These are phyloP conservation scores for Drosophila willistoni DNA, from an alignment of 1,140 invertebrate species.

Conservation along the genomic window DNA sequence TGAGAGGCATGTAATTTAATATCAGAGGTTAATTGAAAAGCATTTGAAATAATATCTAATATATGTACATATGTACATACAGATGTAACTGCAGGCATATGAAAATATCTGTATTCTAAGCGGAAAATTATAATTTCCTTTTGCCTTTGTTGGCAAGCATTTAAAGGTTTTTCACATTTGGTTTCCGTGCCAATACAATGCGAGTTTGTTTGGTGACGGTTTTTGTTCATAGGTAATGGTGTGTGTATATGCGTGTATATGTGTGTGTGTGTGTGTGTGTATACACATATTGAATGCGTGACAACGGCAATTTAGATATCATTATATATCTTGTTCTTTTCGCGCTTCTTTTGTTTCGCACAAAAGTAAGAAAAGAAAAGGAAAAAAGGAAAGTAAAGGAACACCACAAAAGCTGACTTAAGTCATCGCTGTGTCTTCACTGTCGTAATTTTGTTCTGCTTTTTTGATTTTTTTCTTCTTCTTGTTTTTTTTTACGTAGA, in stretches of 20 bases:
- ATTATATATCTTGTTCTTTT: constrained; percentile 66
- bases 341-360: constrained; percentile 69
- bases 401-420: constrained; percentile 56
- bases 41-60: constrained; percentile 39
- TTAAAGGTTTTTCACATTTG: constrained; percentile 69
- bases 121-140: constrained; percentile 78
- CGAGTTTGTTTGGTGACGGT: constrained; percentile 23
- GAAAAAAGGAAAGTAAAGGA: not conserved
- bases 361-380: not conserved
- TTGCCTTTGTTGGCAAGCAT: constrained; percentile 60
- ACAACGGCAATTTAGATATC: constrained; percentile 66
- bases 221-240: constrained; percentile 8
- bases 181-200: constrained; percentile 55
- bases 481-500: not conserved
- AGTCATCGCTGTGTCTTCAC: constrained; percentile 50
- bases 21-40: constrained; percentile 44
- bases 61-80: not conserved
- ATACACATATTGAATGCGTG: constrained; percentile 59
- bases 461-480: constrained; percentile 26
- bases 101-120: constrained; percentile 44
- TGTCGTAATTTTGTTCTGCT: constrained; percentile 14
- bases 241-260: constrained; percentile 15
- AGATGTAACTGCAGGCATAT: not conserved
- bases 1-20: constrained; percentile 2
- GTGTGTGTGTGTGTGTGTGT: constrained; percentile 8